Evolutionary conservation across 2,888 invertebrate species (phyloP), one percentile per base, ranked within the genome.

Genomic region (Sthenelais limicola): DNA sequence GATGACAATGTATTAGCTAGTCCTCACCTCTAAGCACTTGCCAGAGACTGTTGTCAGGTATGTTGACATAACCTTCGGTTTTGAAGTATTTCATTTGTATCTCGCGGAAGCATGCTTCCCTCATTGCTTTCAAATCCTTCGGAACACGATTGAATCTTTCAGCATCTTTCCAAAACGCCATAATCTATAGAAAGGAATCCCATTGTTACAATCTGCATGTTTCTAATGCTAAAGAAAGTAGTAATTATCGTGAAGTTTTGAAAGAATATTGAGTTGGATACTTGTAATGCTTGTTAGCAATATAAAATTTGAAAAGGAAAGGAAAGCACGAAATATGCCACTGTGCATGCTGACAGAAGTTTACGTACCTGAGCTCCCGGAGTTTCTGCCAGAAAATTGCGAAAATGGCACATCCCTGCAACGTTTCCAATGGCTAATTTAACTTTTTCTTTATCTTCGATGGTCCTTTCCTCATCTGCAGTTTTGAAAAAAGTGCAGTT

Each of bases 151-250:
- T 47, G 26, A 71, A 71, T n/a, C 62, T 28, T 32, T 71, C 71
- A 2, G 62, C 71, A 71, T 71, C 71, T 49, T 51, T 35, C 71
- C 71, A 71, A 32, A 71, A 71, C 2, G 38, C 51, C 30, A 71
- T 24, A 12, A 71, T 24, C 62, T 62, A 43, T 5, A 18, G 9
- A 24, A 12, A 52, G 21, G 26, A 9, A 52, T 21, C 12, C 18
- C 15, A n/a, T n/a, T n/a, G n/a, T n/a, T n/a, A n/a, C n/a, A n/a
- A n/a, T n/a, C n/a, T n/a, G n/a, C n/a, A n/a, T n/a, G n/a, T n/a
- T 15, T 15, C 47, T 15, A 47, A 47, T 47, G 18, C 18, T 47
- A 12, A 47, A 18, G 15, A 47, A n/a, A n/a, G n/a, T n/a, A n/a
- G n/a, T n/a, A n/a, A n/a, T n/a, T n/a, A n/a, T n/a, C n/a, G n/a